Conservation (phyloP, 2,888 invertebrate genomes). For the Agrotis ipsilon region DNA sequence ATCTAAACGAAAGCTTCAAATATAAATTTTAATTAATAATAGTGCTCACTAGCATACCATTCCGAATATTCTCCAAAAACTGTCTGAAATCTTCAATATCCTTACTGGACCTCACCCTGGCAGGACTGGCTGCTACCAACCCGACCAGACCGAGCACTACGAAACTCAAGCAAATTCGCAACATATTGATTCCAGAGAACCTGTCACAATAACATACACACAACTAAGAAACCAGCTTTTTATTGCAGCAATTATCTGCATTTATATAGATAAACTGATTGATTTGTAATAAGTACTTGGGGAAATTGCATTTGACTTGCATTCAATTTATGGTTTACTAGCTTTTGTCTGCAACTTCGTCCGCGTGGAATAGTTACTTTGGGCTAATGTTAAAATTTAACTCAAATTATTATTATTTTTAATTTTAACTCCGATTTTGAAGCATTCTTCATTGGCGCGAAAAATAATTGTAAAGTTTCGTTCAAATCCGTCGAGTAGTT, state of each 20-base stretch:
- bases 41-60: conserved; percentile 68
- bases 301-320: conserved; percentile 49
- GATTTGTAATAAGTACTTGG: conserved; percentile 57
- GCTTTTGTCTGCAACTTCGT: too few relatives aligned
- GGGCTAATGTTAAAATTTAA: too few relatives aligned
- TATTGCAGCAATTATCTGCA: conserved; percentile 64
- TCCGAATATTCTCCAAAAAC: conserved; percentile 80
- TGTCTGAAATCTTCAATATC: conserved; percentile 81
- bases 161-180: conserved; percentile 58
- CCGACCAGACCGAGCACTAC: conserved; percentile 71
- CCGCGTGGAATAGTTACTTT: too few relatives aligned
- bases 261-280: conserved; percentile 33
- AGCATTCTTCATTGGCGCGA: too few relatives aligned
- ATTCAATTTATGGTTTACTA: conserved; percentile 25
- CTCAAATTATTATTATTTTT: too few relatives aligned
- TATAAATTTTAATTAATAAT: neutral
- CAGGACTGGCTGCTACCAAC: conserved; percentile 73
- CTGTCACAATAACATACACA: conserved; percentile 22
- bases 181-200: conserved; percentile 68
- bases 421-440: too few relatives aligned
- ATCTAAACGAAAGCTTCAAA: too few relatives aligned
- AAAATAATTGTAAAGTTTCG: too few relatives aligned
- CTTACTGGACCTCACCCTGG: conserved; percentile 75
- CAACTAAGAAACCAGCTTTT: conserved; percentile 41
- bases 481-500: too few relatives aligned